Evolutionary conservation across 2,797 vertebrate genomes (phyloP).

Genomic region (Sphenodon punctatus): DNA sequence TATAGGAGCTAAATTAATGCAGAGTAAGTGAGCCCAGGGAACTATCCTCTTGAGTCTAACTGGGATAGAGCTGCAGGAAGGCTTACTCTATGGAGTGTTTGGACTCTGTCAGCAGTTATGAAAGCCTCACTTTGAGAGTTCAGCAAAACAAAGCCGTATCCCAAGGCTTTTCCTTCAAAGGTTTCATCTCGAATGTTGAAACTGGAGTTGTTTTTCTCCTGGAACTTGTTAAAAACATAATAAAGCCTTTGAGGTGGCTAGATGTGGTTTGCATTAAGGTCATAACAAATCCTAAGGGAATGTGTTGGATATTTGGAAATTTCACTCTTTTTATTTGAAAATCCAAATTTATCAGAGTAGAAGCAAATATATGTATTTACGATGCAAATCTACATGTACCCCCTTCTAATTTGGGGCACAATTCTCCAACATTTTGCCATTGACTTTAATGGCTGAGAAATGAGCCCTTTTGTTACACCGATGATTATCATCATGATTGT

Average conservation of each 20-base stretch:
- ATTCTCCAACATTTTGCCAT: too few species aligned
- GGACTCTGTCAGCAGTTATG: neutral
- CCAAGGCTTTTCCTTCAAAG: neutral
- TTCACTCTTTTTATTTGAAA: neutral
- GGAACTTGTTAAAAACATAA: constrained; percentile 17
- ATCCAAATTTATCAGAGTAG: neutral
- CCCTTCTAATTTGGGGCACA: too few species aligned
- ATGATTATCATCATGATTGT: neutral
- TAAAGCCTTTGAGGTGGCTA: neutral
- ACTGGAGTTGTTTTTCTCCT: neutral
- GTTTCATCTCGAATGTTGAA: neutral
- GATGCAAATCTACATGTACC: too few species aligned
- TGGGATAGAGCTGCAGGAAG: neutral
- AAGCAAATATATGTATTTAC: neutral
- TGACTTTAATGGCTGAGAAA: neutral
- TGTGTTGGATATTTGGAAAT: neutral
- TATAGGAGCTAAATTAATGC: neutral
- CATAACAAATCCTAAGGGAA: neutral
- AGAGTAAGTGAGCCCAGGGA: neutral
- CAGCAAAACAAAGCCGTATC: neutral
- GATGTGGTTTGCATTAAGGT: neutral
- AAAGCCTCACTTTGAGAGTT: neutral
- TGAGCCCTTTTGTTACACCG: neutral
- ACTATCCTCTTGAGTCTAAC: accelerated
- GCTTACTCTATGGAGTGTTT: neutral